These are phyloP conservation scores for Hylaeus volcanicus DNA, from an alignment of 1,140 invertebrate genomes.

Conservation along the genomic window DNA sequence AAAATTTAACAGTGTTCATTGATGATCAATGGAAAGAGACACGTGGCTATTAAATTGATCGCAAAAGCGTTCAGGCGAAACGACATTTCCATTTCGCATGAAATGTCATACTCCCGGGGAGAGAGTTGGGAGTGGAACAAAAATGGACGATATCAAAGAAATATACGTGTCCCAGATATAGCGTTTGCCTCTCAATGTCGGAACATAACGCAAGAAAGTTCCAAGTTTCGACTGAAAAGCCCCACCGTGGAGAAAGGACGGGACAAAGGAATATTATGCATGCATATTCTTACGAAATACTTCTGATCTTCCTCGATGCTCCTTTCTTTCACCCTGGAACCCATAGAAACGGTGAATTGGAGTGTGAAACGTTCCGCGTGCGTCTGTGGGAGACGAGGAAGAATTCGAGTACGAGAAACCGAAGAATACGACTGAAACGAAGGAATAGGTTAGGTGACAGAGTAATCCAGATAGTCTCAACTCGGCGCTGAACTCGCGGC, in stretches of 20 bases:
- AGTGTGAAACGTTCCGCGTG: constrained; percentile 31
- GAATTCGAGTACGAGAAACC: neutral
- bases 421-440: neutral
- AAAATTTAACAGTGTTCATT: neutral
- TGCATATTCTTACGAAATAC: constrained; percentile 42
- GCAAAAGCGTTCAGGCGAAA: neutral
- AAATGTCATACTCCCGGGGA: no score
- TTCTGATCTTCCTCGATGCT: constrained; percentile 27
- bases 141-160: neutral
- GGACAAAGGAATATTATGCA: constrained; percentile 8
- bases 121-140: neutral
- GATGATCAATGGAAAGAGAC: neutral
- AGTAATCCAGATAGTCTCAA: constrained; percentile 45
- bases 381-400: neutral
- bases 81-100: neutral
- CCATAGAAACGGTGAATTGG: constrained; percentile 40
- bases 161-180: neutral
- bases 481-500: constrained; percentile 3
- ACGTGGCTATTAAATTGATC: neutral
- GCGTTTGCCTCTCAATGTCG: constrained; percentile 18
- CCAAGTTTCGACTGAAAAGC: constrained; percentile 9
- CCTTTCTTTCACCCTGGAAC: constrained; percentile 5
- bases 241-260: neutral
- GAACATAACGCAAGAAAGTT: neutral
- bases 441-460: constrained; percentile 17